These are phyloP conservation scores for Glyptemys insculpta DNA, from an alignment of 2,797 vertebrate genomes.

Conservation along the genomic window DNA sequence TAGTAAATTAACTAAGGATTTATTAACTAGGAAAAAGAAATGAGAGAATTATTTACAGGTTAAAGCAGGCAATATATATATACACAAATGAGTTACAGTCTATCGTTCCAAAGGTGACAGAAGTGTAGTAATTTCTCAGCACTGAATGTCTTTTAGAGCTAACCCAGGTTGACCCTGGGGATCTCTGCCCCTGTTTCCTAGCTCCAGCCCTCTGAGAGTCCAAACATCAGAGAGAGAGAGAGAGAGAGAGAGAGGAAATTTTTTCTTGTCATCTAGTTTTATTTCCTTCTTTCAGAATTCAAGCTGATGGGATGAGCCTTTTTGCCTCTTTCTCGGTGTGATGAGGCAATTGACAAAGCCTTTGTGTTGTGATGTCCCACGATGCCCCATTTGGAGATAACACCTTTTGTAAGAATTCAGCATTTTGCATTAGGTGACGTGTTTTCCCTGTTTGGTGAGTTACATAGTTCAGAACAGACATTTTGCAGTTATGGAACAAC, in stretches of 20 bases:
- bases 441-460: not conserved
- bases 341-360: not conserved
- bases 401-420: not conserved
- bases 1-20: not conserved
- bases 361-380: not conserved
- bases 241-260: too few relatives aligned
- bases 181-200: not conserved
- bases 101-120: not conserved
- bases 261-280: not conserved
- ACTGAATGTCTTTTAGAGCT: not conserved
- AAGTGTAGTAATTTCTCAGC: not conserved
- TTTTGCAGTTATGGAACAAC: not conserved
- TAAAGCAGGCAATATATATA: not conserved
- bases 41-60: not conserved
- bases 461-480: not conserved
- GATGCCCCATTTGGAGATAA: not conserved
- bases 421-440: not conserved
- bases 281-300: not conserved
- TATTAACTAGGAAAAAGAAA: not conserved
- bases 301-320: not conserved
- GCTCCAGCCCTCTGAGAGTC: not conserved
- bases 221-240: not conserved
- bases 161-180: not conserved
- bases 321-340: not conserved
- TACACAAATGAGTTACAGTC: not conserved